phyloP scores from a whole-genome alignment of 1,140 invertebrate species.

The Orchesella cincta region DNA sequence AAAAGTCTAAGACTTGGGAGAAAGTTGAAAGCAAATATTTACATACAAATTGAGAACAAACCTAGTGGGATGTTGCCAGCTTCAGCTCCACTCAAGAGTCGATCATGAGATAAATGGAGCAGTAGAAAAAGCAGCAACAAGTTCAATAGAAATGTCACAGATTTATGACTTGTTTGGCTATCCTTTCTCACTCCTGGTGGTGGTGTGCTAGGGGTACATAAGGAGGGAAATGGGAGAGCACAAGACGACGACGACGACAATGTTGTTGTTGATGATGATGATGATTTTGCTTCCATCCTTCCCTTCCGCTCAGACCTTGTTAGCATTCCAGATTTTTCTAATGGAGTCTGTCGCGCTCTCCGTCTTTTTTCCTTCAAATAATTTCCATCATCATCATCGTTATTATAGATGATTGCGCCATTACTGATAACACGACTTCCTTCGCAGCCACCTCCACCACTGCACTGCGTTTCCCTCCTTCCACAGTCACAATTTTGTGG shows the following conservation, averaged over 20 bases:
- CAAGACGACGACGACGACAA: not conserved
- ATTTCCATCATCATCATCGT: not conserved
- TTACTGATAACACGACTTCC: not conserved
- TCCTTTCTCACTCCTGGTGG: not conserved
- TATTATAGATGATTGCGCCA: not conserved
- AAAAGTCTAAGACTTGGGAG: too few relatives aligned
- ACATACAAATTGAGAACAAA: conserved; percentile 23
- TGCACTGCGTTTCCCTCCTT: not conserved
- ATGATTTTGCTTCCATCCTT: not conserved
- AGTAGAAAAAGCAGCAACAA: conserved; percentile 12
- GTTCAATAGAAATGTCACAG: conserved; percentile 12
- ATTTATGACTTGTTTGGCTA: conserved; percentile 4
- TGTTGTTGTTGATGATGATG: not conserved
- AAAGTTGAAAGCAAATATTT: conserved; percentile 4
- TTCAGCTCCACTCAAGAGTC: conserved; percentile 4
- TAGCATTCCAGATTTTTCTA: not conserved
- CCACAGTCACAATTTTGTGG: conserved; percentile 4
- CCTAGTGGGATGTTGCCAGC: conserved; percentile 26
- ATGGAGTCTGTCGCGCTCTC: not conserved
- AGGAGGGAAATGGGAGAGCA: not conserved
- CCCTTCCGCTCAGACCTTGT: not conserved
- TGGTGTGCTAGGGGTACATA: not conserved
- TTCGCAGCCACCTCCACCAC: not conserved
- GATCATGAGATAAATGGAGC: conserved; percentile 15
- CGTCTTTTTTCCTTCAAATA: not conserved